Evolutionary conservation across 2,888 invertebrate species (phyloP).

Genomic region (Quadroppia sp.): DNA sequence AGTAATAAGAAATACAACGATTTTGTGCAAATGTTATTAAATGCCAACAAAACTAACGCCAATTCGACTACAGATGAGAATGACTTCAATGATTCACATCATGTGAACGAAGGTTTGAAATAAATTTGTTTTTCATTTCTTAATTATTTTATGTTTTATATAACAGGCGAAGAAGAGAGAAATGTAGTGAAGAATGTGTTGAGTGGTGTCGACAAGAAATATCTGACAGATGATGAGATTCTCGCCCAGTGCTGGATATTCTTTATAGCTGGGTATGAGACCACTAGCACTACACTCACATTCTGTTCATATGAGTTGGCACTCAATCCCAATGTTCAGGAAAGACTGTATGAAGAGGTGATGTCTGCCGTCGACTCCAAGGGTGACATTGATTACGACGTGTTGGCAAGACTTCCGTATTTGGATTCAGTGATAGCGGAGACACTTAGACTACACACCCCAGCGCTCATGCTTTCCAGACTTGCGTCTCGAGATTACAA

Average conservation of each 20-base stretch:
- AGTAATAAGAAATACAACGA: no score
- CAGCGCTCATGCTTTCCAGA: background rate
- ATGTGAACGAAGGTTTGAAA: no score
- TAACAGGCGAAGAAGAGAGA: no score
- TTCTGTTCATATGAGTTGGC: constrained; percentile 1
- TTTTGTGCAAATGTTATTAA: no score
- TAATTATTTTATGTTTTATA: no score
- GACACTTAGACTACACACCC: background rate
- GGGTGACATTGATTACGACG: background rate
- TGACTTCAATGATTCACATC: no score
- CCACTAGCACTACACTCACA: background rate
- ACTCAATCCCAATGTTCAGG: background rate
- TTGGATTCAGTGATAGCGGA: background rate
- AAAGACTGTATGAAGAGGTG: background rate
- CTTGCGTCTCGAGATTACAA: background rate
- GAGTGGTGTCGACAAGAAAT: background rate
- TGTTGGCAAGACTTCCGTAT: background rate
- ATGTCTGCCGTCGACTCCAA: background rate
- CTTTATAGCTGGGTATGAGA: background rate
- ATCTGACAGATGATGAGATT: background rate
- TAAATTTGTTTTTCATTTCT: no score
- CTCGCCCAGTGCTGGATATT: background rate
- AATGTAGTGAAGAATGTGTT: background rate
- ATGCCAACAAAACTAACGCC: no score
- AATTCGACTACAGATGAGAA: no score